phyloP scores from a whole-genome alignment of 2,888 invertebrate species.

The Rotaria socialis region DNA sequence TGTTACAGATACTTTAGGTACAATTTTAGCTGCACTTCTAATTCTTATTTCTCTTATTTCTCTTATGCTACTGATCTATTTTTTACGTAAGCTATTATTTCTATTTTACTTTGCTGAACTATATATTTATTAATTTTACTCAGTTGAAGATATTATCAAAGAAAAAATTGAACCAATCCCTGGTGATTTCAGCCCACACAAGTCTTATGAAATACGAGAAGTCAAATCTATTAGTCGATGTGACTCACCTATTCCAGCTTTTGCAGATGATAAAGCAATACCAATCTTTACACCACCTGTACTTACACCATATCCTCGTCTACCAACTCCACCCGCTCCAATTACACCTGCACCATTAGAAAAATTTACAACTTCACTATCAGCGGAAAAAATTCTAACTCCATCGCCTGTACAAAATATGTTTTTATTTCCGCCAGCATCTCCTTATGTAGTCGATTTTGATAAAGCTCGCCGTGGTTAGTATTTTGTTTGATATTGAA shows the following conservation, averaged over 20 bases:
- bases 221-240: neutral
- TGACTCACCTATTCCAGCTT: neutral
- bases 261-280: neutral
- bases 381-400: neutral
- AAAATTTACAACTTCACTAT: neutral
- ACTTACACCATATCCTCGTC: neutral
- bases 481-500: no score
- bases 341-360: neutral
- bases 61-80: constrained; percentile 26
- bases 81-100: neutral
- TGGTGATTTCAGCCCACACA: neutral
- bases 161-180: neutral
- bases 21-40: neutral
- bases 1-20: neutral
- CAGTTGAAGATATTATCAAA: constrained; percentile 26
- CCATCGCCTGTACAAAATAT: neutral
- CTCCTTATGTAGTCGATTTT: neutral
- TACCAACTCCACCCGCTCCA: neutral
- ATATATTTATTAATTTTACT: neutral
- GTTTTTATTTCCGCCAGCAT: neutral
- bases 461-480: neutral
- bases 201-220: neutral
- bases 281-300: neutral
- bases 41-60: neutral
- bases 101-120: neutral